These are phyloP conservation scores for Rhopalosiphum maidis DNA, from an alignment of 1,140 invertebrate species.

Conservation along the genomic window DNA sequence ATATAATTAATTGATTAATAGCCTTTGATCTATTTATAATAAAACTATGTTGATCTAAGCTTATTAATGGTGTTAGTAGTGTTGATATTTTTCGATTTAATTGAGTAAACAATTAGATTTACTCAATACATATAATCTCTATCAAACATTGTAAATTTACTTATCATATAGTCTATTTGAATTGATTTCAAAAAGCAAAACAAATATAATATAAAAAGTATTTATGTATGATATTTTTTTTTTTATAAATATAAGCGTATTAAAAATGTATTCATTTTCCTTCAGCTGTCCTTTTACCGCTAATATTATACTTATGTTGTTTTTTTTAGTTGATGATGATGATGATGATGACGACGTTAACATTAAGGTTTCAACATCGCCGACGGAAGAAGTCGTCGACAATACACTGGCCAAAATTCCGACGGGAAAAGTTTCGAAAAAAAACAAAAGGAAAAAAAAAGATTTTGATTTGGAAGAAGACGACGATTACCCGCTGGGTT, in stretches of 20 bases:
- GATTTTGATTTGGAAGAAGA: slow-evolving; percentile 14
- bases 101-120: no score
- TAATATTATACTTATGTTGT: neutral
- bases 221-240: neutral
- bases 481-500: neutral
- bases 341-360: neutral
- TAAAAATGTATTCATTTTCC: neutral
- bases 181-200: neutral
- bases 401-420: neutral
- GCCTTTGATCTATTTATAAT: no score
- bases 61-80: no score
- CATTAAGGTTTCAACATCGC: neutral
- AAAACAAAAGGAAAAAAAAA: slow-evolving; percentile 45
- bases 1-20: no score
- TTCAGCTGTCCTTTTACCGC: neutral
- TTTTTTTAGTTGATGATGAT: neutral
- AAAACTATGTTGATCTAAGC: no score
- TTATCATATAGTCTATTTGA: no score
- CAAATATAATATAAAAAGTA: no score
- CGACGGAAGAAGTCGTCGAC: neutral
- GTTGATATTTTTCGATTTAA: no score
- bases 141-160: no score
- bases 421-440: slow-evolving; percentile 29
- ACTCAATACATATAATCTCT: no score
- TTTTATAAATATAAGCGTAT: neutral